phyloP scores from a whole-genome alignment of 1,140 invertebrate genomes.

The Caenorhabditis briggsae region DNA sequence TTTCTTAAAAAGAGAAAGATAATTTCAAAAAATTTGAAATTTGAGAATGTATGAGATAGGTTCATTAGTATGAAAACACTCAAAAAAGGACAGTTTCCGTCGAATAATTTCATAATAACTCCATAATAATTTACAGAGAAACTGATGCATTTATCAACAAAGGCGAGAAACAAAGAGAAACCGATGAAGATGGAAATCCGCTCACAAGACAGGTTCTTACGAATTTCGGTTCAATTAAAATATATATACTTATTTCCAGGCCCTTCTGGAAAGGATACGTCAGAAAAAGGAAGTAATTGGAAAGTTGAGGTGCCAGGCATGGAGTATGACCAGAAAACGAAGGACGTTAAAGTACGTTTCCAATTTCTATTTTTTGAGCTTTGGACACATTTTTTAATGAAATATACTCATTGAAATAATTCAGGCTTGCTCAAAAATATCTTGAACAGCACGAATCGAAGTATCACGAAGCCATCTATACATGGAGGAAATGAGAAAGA shows the following conservation, averaged over 20 bases:
- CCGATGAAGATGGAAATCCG: constrained; percentile 69
- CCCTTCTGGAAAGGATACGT: constrained; percentile 90
- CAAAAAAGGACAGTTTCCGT: too few species aligned
- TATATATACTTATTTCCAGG: constrained; percentile 69
- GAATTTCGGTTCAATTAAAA: too few species aligned
- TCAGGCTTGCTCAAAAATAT: constrained; percentile 71
- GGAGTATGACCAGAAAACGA: constrained; percentile 88
- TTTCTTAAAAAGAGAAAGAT: too few species aligned
- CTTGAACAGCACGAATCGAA: constrained; percentile 74
- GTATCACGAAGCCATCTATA: constrained; percentile 75
- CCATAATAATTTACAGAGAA: constrained; percentile 57
- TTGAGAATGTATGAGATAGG: too few species aligned
- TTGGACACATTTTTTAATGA: background rate
- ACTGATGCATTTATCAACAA: constrained; percentile 68
- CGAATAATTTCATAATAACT: too few species aligned
- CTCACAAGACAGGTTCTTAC: constrained; percentile 81
- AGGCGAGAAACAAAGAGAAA: constrained; percentile 74
- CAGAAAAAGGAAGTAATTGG: constrained; percentile 92
- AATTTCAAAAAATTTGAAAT: too few species aligned
- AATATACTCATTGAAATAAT: constrained; percentile 54
- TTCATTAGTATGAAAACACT: too few species aligned
- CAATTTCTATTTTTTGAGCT: background rate
- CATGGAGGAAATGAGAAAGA: constrained; percentile 78
- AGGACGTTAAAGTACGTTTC: constrained; percentile 82
- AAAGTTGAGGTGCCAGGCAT: constrained; percentile 89